Evolutionary conservation across 2,797 vertebrate species (phyloP).

Genomic region (Bradypodion pumilum): DNA sequence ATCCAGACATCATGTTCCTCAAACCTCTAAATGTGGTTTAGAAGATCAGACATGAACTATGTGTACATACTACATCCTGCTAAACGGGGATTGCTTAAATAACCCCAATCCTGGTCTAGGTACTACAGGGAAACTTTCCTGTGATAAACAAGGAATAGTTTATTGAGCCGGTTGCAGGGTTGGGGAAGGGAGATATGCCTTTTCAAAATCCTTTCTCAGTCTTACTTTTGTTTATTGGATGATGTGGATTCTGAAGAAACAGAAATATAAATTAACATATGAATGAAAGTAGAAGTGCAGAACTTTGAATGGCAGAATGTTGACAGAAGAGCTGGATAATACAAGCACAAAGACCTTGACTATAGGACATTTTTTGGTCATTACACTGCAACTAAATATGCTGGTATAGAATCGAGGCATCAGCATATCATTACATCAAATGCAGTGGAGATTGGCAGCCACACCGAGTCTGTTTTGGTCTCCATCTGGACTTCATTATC

Average conservation of each 20-base stretch:
- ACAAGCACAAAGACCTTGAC: too few species aligned
- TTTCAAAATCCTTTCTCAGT: not conserved
- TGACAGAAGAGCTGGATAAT: not conserved
- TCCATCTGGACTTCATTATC: not conserved
- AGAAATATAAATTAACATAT: not conserved
- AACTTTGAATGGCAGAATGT: not conserved
- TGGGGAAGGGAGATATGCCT: too few species aligned
- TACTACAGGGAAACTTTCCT: too few species aligned
- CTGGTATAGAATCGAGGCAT: not conserved
- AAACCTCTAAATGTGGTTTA: too few species aligned
- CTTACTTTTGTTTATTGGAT: not conserved
- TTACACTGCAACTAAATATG: not conserved
- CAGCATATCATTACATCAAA: not conserved
- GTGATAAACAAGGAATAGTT: too few species aligned
- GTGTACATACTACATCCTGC: too few species aligned
- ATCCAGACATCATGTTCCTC: too few species aligned
- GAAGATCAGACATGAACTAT: too few species aligned
- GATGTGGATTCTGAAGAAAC: not conserved
- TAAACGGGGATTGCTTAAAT: too few species aligned
- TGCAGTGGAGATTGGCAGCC: conserved; percentile 5
- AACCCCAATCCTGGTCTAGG: too few species aligned
- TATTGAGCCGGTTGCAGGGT: too few species aligned
- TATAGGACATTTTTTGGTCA: not conserved
- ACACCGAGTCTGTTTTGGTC: rapidly evolving
- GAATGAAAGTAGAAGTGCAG: not conserved